A percentile compares a stretch with the other conserved stretches of the same genome.
Evolutionary conservation across 2,113 vertebrate species (phyloP).

Genomic region (Sturnus vulgaris): DNA sequence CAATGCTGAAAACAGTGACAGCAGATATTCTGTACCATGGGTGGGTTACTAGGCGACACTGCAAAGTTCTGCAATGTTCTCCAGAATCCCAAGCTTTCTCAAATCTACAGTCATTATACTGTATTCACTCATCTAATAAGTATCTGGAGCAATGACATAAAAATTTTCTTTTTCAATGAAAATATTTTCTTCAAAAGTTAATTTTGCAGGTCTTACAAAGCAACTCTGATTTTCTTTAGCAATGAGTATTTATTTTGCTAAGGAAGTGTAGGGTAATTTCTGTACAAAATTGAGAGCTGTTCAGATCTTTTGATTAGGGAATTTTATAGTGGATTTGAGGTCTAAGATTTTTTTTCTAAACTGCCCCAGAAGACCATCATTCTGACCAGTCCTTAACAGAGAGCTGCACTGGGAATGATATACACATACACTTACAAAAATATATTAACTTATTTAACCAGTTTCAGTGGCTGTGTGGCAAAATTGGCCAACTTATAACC

Average conservation of each 20-base stretch:
- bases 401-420: background rate
- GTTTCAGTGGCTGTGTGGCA: background rate
- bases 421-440: background rate
- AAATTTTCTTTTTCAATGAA: background rate
- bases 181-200: background rate
- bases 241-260: background rate
- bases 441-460: background rate
- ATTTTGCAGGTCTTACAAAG: background rate
- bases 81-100: background rate
- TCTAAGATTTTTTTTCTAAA: background rate
- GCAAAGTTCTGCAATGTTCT: background rate
- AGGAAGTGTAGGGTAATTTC: background rate
- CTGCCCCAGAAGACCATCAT: background rate
- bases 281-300: background rate
- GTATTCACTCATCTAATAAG: background rate
- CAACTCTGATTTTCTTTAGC: background rate
- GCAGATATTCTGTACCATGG: background rate
- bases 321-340: background rate
- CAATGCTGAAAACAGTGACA: background rate
- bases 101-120: background rate
- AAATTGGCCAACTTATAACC: background rate
- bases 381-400: background rate
- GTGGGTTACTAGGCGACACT: background rate
- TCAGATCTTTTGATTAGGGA: background rate
- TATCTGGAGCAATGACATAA: background rate